Conservation (phyloP, 2,113 vertebrate species). For the Myrmecophaga tridactyla region DNA sequence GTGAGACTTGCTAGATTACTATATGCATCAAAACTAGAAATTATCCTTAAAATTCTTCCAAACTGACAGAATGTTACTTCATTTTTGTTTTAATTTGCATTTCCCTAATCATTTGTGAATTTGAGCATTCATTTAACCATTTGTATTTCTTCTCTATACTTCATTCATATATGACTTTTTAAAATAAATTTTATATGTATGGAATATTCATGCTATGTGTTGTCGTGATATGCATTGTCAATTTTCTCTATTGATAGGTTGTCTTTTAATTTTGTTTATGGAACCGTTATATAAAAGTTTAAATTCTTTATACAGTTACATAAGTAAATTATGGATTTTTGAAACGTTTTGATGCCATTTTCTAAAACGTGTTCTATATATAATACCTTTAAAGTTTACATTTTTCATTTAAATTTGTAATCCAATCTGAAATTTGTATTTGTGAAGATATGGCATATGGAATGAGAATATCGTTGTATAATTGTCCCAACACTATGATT, state of each 20-base stretch:
- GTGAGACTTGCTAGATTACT: neutral
- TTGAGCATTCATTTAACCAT: neutral
- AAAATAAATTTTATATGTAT: neutral
- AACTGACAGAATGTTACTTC: neutral
- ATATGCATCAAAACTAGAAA: neutral
- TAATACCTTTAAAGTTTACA: neutral
- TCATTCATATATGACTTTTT: neutral
- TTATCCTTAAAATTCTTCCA: neutral
- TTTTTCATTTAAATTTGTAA: neutral
- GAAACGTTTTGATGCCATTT: neutral
- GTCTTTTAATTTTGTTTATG: neutral
- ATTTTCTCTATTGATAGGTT: neutral
- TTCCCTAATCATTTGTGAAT: neutral
- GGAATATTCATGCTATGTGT: neutral
- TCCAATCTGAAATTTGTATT: neutral
- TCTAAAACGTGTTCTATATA: neutral
- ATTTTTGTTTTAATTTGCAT: neutral
- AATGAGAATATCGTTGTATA: neutral
- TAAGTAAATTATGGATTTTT: neutral
- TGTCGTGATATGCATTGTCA: neutral
- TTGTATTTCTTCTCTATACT: neutral
- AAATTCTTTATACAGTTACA: neutral
- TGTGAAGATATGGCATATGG: neutral
- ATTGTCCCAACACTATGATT: neutral
- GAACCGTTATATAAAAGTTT: neutral